phyloP scores from a whole-genome alignment of 2,113 vertebrate genomes.

The Dendrocopos noguchii region DNA sequence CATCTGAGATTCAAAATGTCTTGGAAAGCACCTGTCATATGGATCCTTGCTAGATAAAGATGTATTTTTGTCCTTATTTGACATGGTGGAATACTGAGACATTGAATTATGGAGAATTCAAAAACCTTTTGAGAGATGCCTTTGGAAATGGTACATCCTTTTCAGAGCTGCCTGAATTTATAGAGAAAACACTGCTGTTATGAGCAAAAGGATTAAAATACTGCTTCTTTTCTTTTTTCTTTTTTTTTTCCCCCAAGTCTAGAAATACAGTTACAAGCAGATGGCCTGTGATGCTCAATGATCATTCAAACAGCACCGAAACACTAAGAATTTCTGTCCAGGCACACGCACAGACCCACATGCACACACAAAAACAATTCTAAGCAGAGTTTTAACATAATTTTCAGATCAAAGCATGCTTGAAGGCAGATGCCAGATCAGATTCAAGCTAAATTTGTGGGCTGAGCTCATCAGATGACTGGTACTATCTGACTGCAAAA shows the following conservation, averaged over 20 bases:
- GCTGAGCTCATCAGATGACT: conserved; percentile 45
- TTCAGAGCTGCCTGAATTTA: conserved; percentile 4
- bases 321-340: conserved; percentile 7
- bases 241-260: background rate
- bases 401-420: conserved; percentile 57
- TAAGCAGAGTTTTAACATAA: background rate
- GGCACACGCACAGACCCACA: background rate
- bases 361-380: background rate
- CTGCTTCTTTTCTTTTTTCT: background rate
- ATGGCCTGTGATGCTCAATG: background rate
- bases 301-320: conserved; percentile 3
- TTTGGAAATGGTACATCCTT: background rate
- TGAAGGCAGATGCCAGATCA: conserved; percentile 36
- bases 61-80: background rate
- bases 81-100: background rate
- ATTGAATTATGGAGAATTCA: background rate
- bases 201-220: conserved; percentile 38
- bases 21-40: conserved; percentile 3
- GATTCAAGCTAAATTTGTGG: conserved; percentile 46
- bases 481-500: background rate
- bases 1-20: background rate
- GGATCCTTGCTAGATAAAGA: background rate
- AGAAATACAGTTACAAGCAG: conserved; percentile 32
- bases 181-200: conserved; percentile 15
- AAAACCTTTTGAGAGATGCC: conserved; percentile 10